Evolutionary conservation across 1,140 invertebrate species (phyloP).

Genomic region (Geopemphigus sp.): DNA sequence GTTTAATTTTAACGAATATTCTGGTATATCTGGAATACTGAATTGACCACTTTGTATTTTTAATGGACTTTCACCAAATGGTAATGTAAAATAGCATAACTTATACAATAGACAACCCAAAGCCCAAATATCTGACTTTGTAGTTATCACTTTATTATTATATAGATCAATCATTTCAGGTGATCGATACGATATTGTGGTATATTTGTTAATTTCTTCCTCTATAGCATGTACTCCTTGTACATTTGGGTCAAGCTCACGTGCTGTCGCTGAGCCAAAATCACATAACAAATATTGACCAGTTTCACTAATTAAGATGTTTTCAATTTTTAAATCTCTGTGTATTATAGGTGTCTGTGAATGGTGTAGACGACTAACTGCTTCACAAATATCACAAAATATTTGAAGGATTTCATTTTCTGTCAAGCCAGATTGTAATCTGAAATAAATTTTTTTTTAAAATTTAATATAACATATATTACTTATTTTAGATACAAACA

Average conservation of each 20-base stretch:
- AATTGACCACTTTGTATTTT: constrained; percentile 92
- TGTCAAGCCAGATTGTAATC: constrained; percentile 69
- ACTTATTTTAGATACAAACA: background rate
- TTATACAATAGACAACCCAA: constrained; percentile 88
- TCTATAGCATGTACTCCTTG: constrained; percentile 74
- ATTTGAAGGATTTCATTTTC: constrained; percentile 85
- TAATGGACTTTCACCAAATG: constrained; percentile 89
- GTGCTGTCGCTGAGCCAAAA: constrained; percentile 86
- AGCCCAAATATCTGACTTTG: constrained; percentile 91
- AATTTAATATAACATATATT: background rate
- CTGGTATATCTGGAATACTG: constrained; percentile 79
- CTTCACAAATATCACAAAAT: constrained; percentile 92
- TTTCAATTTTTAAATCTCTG: constrained; percentile 92
- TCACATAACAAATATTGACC: constrained; percentile 83
- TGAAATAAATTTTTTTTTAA: constrained; percentile 53
- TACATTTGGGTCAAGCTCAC: constrained; percentile 69
- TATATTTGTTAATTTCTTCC: constrained; percentile 93
- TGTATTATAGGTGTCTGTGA: constrained; percentile 94
- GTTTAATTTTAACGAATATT: constrained; percentile 66
- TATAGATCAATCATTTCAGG: constrained; percentile 97
- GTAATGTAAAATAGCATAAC: constrained; percentile 86
- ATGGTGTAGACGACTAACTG: constrained; percentile 87
- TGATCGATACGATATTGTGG: constrained; percentile 86
- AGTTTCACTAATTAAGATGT: constrained; percentile 76
- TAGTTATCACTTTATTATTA: constrained; percentile 81